phyloP scores from a whole-genome alignment of 2,797 vertebrate genomes.

The Periparus ater region DNA sequence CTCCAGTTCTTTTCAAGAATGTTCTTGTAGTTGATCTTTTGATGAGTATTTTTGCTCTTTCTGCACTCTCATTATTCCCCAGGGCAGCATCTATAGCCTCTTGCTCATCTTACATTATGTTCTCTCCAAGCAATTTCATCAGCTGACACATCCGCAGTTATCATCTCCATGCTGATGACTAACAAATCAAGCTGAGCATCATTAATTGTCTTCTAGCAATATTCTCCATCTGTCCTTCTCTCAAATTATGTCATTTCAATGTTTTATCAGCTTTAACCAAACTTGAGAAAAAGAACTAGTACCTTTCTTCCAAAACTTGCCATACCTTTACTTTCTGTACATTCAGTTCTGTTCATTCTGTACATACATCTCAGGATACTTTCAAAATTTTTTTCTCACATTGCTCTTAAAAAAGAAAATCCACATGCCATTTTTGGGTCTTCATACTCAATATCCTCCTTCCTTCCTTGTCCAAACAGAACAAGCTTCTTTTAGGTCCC shows the following conservation, averaged over 20 bases:
- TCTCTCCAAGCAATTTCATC: neutral
- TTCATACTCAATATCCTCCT: neutral
- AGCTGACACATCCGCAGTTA: slow-evolving; percentile 10
- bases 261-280: neutral
- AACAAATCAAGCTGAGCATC: slow-evolving; percentile 9
- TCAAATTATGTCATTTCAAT: neutral
- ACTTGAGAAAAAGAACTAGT: neutral
- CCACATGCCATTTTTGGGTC: neutral
- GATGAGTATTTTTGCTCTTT: neutral
- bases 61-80: neutral
- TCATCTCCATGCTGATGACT: neutral
- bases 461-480: neutral
- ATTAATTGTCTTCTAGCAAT: slow-evolving; percentile 18
- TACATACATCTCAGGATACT: neutral
- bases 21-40: neutral
- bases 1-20: neutral
- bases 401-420: neutral
- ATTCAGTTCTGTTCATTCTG: neutral
- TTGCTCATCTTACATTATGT: neutral
- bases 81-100: neutral
- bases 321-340: neutral
- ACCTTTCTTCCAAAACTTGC: neutral
- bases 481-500: neutral
- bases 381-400: neutral
- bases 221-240: neutral